phyloP scores from a whole-genome alignment of 2,113 vertebrate genomes.

The Proteles cristata region DNA sequence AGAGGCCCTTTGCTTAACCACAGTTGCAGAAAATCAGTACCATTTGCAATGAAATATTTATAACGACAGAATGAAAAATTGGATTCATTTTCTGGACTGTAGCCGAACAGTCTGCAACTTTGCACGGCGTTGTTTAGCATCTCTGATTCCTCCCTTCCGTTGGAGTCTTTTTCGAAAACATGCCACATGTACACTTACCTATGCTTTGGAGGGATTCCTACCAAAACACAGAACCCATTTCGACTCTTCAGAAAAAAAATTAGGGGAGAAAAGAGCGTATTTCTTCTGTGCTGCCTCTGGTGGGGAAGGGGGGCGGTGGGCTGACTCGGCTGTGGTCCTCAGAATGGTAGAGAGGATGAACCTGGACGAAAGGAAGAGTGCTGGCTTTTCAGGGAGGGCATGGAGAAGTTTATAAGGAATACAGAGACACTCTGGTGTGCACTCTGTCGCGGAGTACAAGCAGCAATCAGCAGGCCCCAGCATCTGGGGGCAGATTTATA shows the following conservation, averaged over 20 bases:
- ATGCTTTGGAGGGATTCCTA: constrained; percentile 80
- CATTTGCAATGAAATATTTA: constrained; percentile 94
- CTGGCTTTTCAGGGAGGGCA: background rate
- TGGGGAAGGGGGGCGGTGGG: background rate
- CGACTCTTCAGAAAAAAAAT: constrained; percentile 29
- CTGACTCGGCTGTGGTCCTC: background rate
- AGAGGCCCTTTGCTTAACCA: constrained; percentile 91
- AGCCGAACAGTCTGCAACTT: constrained; percentile 91
- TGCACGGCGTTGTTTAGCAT: constrained; percentile 85
- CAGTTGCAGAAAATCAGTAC: constrained; percentile 92
- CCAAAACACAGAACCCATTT: constrained; percentile 77
- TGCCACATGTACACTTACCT: constrained; percentile 55
- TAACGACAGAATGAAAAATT: constrained; percentile 94
- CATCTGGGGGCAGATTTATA: background rate
- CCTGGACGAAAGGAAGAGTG: background rate
- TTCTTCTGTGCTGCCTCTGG: background rate
- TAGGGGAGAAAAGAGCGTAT: background rate
- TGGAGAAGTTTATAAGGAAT: background rate
- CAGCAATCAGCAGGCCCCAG: background rate
- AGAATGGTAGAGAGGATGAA: background rate
- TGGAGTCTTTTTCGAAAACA: constrained; percentile 78
- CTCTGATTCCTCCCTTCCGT: constrained; percentile 83
- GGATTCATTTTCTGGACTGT: constrained; percentile 92
- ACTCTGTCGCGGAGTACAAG: background rate
- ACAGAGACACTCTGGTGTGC: background rate